Conservation (phyloP, 2,113 vertebrate species). For the Albula goreensis region DNA sequence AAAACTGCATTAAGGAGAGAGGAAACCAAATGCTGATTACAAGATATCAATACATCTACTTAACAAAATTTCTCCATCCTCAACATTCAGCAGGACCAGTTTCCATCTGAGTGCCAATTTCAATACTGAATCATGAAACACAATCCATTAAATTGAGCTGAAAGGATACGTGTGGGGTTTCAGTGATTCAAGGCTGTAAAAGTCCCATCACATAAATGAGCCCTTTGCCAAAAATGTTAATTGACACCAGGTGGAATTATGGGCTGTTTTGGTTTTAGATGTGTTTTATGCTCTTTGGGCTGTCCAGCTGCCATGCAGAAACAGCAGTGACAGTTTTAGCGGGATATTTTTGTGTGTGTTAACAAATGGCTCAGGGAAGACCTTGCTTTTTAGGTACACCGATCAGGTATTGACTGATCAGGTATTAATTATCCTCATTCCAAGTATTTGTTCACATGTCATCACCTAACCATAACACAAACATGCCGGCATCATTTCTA, state of each 20-base stretch:
- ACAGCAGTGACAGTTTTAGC: constrained; percentile 1
- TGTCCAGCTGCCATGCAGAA: constrained; percentile 59
- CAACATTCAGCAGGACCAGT: background rate
- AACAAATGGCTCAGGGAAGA: constrained; percentile 20
- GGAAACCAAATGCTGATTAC: background rate
- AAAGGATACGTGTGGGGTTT: constrained; percentile 55
- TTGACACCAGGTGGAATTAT: constrained; percentile 71
- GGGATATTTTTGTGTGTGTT: background rate
- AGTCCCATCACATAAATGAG: constrained; percentile 65
- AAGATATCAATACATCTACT: background rate
- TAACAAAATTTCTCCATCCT: background rate
- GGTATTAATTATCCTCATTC: background rate
- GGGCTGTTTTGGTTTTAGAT: constrained; percentile 54
- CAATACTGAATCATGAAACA: constrained; percentile 39
- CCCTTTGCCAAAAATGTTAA: constrained; percentile 67
- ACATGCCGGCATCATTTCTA: background rate
- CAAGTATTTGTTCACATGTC: background rate
- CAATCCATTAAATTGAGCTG: constrained; percentile 40
- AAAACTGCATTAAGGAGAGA: constrained; percentile 9
- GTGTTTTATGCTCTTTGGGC: constrained; percentile 54
- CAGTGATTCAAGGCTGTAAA: constrained; percentile 60
- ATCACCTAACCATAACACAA: background rate
- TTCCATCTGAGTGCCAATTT: background rate
- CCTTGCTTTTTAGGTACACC: constrained; percentile 30
- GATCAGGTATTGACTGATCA: background rate